Evolutionary conservation across 2,888 invertebrate genomes (phyloP), one percentile per base, ranked within the genome.

Genomic region (Heliconius erato): DNA sequence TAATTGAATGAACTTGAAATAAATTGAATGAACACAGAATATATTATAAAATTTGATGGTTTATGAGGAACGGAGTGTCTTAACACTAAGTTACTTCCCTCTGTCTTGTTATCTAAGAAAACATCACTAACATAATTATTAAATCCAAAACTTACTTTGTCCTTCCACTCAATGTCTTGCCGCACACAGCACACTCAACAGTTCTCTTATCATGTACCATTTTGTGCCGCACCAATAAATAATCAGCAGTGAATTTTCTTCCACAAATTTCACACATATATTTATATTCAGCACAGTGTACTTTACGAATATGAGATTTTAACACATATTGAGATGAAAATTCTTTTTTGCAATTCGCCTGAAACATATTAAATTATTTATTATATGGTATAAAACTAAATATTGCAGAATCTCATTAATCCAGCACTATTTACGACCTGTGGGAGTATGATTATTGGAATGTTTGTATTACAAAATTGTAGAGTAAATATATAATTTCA

Each of bases 221-320:
- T 19, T 82, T 79, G 79, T 91, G 91, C 12, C 90, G 82, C 19
- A 78, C 72, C 80, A 91, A 79, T 32, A 90, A 81, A 69, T 89
- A 90, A 40, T 79, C 80, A 0, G 90, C 89, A 0, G 85, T 59
- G 82, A 90, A 90, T 3, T 85, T 49, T 0, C 83, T 79, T 0
- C 88, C 89, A 63, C 91, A 91, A 14, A 80, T 28, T 28, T 89
- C 89, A 65, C 91, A 91, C 0, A 87, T 84, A 65, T 72, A 89
- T 26, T 69, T 84, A 7, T 79, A 85, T 5, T 86, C 85, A 0
- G 88, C 85, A 69, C 87, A 89, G 74, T 90, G 90, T 1, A 90
- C 88, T 82, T 89, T 89, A 9, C 90, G 88, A 23, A 91, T 83
- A 59, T 91, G 90, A 0, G 88, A 86, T 72, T 86, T 88, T 0